Conservation (phyloP, 2,797 vertebrate genomes). For the Pangasius sanitwongsei region DNA sequence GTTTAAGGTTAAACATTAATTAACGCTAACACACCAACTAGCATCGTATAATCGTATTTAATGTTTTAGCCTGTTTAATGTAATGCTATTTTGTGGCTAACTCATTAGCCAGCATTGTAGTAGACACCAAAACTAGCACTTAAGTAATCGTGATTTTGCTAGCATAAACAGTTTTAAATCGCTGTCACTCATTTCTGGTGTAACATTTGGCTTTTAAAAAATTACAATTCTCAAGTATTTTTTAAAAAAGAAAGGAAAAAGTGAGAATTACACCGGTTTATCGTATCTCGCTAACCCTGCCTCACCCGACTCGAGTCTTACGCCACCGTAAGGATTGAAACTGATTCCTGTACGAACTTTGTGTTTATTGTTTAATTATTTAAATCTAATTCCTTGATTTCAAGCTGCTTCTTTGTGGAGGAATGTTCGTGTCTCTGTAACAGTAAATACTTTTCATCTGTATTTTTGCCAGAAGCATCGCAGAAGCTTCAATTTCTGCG, state of each 20-base stretch:
- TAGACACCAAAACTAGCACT: not conserved
- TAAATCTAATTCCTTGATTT: conserved; percentile 74
- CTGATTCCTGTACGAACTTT: conserved; percentile 62
- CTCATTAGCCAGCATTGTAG: not conserved
- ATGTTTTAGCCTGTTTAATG: not conserved
- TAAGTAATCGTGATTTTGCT: too few species aligned
- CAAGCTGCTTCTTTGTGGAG: conserved; percentile 74
- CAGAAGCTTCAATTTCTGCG: conserved; percentile 79
- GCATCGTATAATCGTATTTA: not conserved
- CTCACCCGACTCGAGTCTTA: not conserved
- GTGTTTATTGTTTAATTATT: conserved; percentile 60
- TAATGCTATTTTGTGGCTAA: not conserved
- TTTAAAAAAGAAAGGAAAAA: not conserved
- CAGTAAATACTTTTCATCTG: conserved; percentile 74
- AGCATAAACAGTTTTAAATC: too few species aligned
- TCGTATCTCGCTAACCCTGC: not conserved
- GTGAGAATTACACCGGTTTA: not conserved
- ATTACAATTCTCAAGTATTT: not conserved
- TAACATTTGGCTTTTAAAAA: not conserved
- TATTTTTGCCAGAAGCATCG: conserved; percentile 65
- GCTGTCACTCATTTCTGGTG: too few species aligned
- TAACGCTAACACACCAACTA: not conserved
- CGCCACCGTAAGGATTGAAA: conserved; percentile 57
- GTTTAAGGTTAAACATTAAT: not conserved
- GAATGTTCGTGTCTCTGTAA: conserved; percentile 76